phyloP scores from a whole-genome alignment of 2,888 invertebrate genomes.

The Hedychridium roseum region DNA sequence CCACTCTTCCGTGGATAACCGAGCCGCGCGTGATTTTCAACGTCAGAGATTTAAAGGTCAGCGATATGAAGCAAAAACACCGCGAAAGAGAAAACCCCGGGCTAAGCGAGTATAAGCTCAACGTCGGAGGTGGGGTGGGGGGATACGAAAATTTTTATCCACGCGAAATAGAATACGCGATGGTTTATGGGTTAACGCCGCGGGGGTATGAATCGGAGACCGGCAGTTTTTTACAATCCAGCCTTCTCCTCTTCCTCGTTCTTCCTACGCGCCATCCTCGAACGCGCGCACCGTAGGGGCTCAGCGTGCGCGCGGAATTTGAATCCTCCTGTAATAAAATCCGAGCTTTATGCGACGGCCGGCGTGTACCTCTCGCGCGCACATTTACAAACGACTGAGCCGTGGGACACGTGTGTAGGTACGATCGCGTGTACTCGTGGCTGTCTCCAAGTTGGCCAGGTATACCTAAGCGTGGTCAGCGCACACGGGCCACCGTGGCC shows the following conservation, averaged over 20 bases:
- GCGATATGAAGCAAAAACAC: not conserved
- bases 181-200: conserved; percentile 54
- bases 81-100: not conserved
- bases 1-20: too few relatives aligned
- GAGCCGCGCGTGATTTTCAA: conserved; percentile 11
- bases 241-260: conserved; percentile 23
- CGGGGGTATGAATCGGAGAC: conserved; percentile 35
- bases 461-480: conserved; percentile 29
- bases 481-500: conserved; percentile 30
- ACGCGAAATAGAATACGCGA: conserved; percentile 57
- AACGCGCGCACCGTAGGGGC: conserved; percentile 38
- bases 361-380: conserved; percentile 31
- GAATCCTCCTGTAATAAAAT: conserved; percentile 63
- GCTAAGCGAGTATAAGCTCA: too few relatives aligned
- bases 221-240: conserved; percentile 46
- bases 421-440: conserved; percentile 24
- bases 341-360: conserved; percentile 60
- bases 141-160: conserved; percentile 56
- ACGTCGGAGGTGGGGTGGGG: not conserved
- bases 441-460: conserved; percentile 21
- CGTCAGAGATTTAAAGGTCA: conserved; percentile 13
- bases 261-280: conserved; percentile 21
- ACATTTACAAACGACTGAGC: conserved; percentile 40
- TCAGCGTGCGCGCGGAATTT: conserved; percentile 58
- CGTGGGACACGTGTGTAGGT: conserved; percentile 41